These are phyloP conservation scores for Jordanella pulchra DNA, from an alignment of 2,797 vertebrate species.

Conservation along the genomic window DNA sequence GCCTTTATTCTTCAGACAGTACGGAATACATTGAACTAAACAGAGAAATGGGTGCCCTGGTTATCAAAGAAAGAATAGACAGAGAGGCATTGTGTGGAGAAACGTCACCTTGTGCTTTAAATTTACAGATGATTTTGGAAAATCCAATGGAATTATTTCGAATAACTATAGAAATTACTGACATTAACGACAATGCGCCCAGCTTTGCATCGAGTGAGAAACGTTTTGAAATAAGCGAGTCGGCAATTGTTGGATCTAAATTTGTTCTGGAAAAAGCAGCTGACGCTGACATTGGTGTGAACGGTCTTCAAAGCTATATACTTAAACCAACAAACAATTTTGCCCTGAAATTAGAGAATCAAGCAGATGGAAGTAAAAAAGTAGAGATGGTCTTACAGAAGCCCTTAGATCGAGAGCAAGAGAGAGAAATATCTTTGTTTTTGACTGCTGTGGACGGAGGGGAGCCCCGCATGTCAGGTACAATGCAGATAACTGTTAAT, in stretches of 20 bases:
- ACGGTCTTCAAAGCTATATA: constrained; percentile 47
- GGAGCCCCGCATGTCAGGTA: constrained; percentile 61
- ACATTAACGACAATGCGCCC: constrained; percentile 77
- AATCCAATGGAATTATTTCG: constrained; percentile 73
- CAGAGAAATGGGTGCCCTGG: constrained; percentile 78
- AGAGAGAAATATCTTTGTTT: constrained; percentile 45
- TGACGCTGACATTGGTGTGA: constrained; percentile 49
- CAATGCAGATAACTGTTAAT: constrained; percentile 47
- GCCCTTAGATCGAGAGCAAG: constrained; percentile 54
- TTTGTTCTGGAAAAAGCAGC: constrained; percentile 50
- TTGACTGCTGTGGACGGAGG: constrained; percentile 57
- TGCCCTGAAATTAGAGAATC: constrained; percentile 59
- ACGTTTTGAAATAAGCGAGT: constrained; percentile 60
- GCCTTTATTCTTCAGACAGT: constrained; percentile 62
- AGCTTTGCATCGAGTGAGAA: constrained; percentile 60
- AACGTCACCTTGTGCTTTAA: constrained; percentile 69
- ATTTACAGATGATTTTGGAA: constrained; percentile 70
- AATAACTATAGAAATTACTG: constrained; percentile 72
- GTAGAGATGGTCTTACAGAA: constrained; percentile 63
- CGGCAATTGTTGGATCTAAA: constrained; percentile 35
- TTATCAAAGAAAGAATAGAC: constrained; percentile 69
- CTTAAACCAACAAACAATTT: constrained; percentile 62
- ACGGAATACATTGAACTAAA: constrained; percentile 50
- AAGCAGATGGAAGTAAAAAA: constrained; percentile 70
- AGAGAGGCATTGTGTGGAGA: constrained; percentile 77